These are phyloP conservation scores for Valencia hispanica DNA, from an alignment of 2,797 vertebrate genomes.

Conservation along the genomic window DNA sequence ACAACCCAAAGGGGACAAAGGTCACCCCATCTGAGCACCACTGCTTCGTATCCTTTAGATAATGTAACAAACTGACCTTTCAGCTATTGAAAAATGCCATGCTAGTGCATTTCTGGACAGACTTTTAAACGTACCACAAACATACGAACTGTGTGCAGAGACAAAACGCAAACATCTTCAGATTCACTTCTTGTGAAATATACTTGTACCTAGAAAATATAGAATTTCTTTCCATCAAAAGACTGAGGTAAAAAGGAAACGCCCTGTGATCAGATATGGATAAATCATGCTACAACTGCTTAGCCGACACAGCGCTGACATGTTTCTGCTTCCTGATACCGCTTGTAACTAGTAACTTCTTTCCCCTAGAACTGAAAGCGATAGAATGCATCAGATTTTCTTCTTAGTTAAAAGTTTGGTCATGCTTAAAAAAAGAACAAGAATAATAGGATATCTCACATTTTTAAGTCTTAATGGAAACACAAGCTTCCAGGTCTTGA, in stretches of 20 bases:
- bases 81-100: constrained; percentile 59
- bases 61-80: constrained; percentile 72
- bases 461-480: constrained; percentile 79
- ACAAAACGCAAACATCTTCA: constrained; percentile 35
- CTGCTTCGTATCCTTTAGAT: constrained; percentile 70
- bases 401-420: constrained; percentile 72
- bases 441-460: constrained; percentile 62
- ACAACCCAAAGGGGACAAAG: constrained; percentile 50
- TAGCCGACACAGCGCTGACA: constrained; percentile 70
- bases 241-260: constrained; percentile 80
- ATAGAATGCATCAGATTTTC: constrained; percentile 41
- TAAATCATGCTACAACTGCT: constrained; percentile 77
- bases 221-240: constrained; percentile 48
- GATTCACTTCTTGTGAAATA: constrained; percentile 44
- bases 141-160: constrained; percentile 44
- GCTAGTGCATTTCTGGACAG: constrained; percentile 61
- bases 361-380: constrained; percentile 67
- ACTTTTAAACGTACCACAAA: constrained; percentile 54
- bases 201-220: constrained; percentile 69
- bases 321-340: constrained; percentile 70
- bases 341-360: constrained; percentile 59
- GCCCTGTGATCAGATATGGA: constrained; percentile 80
- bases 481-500: constrained; percentile 79
- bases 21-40: constrained; percentile 78
- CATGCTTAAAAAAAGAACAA: constrained; percentile 67